phyloP scores from a whole-genome alignment of 1,140 invertebrate species.

The Halictus rubicundus region DNA sequence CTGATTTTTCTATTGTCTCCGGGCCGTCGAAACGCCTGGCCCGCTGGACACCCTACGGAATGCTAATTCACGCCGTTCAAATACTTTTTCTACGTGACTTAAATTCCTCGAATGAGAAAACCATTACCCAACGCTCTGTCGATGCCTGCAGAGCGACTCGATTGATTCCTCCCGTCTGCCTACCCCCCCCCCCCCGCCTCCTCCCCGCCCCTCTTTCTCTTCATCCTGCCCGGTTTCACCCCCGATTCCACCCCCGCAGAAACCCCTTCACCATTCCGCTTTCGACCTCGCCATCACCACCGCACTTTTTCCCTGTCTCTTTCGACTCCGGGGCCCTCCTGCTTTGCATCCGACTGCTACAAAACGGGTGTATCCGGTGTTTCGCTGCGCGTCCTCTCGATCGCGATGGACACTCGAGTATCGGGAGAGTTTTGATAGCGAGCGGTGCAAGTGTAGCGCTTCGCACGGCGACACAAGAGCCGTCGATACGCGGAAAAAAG shows the following conservation, averaged over 20 bases:
- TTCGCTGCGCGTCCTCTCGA: neutral
- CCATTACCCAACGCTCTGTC: slow-evolving; percentile 56
- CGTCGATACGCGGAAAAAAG: too few species aligned
- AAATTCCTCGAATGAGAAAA: slow-evolving; percentile 70
- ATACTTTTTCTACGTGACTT: slow-evolving; percentile 75
- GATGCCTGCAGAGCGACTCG: slow-evolving; percentile 45
- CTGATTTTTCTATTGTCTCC: slow-evolving; percentile 70
- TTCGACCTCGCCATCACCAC: too few species aligned
- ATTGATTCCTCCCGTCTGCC: slow-evolving; percentile 60
- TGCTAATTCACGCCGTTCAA: slow-evolving; percentile 70
- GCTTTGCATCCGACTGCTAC: neutral
- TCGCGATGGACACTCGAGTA: neutral
- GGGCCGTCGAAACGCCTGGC: slow-evolving; percentile 55
- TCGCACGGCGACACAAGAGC: too few species aligned
- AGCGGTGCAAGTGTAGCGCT: too few species aligned
- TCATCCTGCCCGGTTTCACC: neutral
- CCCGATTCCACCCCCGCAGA: too few species aligned
- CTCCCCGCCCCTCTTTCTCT: neutral
- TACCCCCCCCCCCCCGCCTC: neutral
- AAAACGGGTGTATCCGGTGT: neutral
- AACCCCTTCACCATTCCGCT: too few species aligned
- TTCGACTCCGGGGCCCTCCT: too few species aligned
- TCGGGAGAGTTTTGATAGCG: neutral
- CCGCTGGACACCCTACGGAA: slow-evolving; percentile 63
- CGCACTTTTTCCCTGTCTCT: neutral